phyloP scores from a whole-genome alignment of 2,888 invertebrate genomes.

The Micoletzkya japonica region DNA sequence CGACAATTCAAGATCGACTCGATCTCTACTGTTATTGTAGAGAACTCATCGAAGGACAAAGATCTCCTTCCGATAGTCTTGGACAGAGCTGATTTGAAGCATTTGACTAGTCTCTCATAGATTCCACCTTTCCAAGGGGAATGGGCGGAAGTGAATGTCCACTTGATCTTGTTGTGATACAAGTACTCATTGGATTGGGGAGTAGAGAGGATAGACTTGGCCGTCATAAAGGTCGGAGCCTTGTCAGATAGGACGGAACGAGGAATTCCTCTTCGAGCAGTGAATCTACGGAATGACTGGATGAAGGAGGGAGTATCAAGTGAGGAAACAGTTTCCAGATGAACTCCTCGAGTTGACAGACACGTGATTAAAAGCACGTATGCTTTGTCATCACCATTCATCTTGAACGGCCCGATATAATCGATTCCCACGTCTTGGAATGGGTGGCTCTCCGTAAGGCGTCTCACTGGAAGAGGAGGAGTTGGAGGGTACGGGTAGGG shows the following conservation, averaged over 20 bases:
- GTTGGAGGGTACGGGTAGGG: neutral
- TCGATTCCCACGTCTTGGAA: neutral
- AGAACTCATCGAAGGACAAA: neutral
- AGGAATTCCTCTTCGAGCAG: neutral
- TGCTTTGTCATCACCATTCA: neutral
- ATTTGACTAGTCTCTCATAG: constrained; percentile 12
- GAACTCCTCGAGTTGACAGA: neutral
- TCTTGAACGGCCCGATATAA: neutral
- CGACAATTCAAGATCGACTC: neutral
- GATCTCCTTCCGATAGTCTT: neutral
- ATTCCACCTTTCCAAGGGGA: constrained; percentile 15
- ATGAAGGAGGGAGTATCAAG: neutral
- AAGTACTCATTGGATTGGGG: neutral
- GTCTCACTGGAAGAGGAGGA: neutral
- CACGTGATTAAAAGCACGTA: neutral
- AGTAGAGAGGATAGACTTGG: neutral
- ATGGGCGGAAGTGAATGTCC: constrained; percentile 7
- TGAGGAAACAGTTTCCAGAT: neutral
- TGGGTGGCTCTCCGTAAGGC: neutral
- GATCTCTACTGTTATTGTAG: neutral
- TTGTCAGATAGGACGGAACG: constrained; percentile 4
- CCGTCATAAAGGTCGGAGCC: neutral
- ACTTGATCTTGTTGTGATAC: neutral
- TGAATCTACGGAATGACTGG: neutral
- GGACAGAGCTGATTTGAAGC: neutral